phyloP scores from a whole-genome alignment of 2,113 vertebrate species.

The Monarcha castaneiventris region DNA sequence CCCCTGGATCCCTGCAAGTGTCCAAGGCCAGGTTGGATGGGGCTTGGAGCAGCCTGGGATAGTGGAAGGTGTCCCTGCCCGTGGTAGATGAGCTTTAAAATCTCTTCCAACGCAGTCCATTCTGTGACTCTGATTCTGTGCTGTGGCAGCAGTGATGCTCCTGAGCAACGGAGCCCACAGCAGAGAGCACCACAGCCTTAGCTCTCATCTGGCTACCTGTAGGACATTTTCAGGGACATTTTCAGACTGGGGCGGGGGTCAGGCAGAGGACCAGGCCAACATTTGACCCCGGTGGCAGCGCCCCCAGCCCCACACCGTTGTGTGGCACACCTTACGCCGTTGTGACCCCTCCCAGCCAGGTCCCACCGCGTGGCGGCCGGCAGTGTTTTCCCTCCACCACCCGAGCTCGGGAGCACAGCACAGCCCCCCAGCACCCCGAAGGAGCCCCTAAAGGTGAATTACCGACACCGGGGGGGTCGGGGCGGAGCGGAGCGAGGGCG shows the following conservation, averaged over 20 bases:
- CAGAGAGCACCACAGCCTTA: not conserved
- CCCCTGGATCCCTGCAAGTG: not conserved
- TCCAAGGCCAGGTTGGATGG: fast-evolving
- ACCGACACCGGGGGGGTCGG: not conserved
- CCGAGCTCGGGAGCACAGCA: no score
- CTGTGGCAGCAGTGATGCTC: fast-evolving
- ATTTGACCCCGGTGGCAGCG: not conserved
- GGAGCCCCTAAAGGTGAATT: not conserved
- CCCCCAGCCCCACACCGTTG: not conserved
- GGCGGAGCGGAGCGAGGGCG: not conserved
- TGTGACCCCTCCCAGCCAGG: not conserved
- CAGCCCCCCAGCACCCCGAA: not conserved
- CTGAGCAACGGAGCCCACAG: fast-evolving
- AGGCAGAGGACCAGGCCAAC: not conserved
- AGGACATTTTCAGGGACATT: not conserved
- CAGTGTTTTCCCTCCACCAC: not conserved
- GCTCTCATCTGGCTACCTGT: not conserved
- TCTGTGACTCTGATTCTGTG: no score
- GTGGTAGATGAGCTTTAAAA: not conserved
- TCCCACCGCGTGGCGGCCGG: not conserved
- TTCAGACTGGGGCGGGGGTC: not conserved
- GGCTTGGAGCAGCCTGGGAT: not conserved
- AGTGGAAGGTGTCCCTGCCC: not conserved
- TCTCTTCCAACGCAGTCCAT: not conserved
- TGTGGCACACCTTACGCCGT: not conserved